Percentiles rank a stretch among this genome's conserved stretches.
These are phyloP conservation scores for Folsomia candida DNA, from an alignment of 2,888 invertebrate species.

Conservation along the genomic window DNA sequence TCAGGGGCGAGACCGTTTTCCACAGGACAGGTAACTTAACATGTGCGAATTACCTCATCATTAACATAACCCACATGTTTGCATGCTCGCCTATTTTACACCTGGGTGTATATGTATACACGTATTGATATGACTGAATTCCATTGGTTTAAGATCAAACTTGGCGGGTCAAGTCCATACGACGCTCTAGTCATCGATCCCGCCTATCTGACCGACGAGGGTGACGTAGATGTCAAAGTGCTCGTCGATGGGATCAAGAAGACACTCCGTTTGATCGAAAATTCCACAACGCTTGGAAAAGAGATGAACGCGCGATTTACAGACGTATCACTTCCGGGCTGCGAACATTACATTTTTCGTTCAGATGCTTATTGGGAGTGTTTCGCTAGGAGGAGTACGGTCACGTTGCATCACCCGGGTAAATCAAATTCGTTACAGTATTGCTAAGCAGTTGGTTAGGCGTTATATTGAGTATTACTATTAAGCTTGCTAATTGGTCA, in stretches of 20 bases:
- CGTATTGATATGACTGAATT: too few relatives aligned
- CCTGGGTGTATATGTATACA: too few relatives aligned
- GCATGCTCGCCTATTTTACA: too few relatives aligned
- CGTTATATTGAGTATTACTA: too few relatives aligned
- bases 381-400: constrained; percentile 31
- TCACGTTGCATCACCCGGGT: constrained; percentile 41
- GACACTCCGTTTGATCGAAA: constrained; percentile 35
- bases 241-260: constrained; percentile 41
- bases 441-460: too few relatives aligned
- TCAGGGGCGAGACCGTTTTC: constrained; percentile 13
- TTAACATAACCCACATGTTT: too few relatives aligned
- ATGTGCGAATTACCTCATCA: too few relatives aligned
- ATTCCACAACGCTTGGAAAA: constrained; percentile 28
- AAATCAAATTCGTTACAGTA: too few relatives aligned
- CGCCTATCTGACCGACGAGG: constrained; percentile 39
- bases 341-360: constrained; percentile 35
- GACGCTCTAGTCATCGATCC: constrained; percentile 43
- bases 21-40: too few relatives aligned
- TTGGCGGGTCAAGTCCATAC: constrained; percentile 37
- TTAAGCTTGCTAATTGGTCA: too few relatives aligned
- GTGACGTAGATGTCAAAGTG: constrained; percentile 37
- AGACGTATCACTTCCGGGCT: constrained; percentile 34
- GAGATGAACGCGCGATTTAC: constrained; percentile 30
- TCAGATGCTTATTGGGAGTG: constrained; percentile 43
- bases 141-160: too few relatives aligned